These are phyloP conservation scores for Neotragus moschatus DNA, from an alignment of 2,113 vertebrate genomes.

Conservation along the genomic window DNA sequence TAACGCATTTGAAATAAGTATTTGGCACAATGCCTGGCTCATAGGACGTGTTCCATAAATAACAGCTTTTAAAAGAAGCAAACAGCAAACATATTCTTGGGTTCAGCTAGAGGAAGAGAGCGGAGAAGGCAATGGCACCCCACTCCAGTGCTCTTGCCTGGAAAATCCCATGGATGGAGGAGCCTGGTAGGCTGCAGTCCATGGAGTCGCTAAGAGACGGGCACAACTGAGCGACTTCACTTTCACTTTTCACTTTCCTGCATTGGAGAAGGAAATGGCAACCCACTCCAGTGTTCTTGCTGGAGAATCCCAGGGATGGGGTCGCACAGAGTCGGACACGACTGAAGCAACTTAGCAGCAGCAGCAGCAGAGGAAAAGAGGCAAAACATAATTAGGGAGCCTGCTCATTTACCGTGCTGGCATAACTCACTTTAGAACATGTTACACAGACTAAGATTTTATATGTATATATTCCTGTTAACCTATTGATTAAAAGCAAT, in stretches of 20 bases:
- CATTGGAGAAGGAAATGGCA: no score
- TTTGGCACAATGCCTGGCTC: neutral
- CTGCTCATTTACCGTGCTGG: neutral
- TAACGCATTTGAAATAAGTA: neutral
- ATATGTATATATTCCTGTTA: neutral
- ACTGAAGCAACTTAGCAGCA: no score
- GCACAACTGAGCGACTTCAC: no score
- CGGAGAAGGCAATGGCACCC: no score
- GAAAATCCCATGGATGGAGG: no score
- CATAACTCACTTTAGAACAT: neutral
- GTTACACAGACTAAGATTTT: neutral
- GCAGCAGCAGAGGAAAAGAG: neutral
- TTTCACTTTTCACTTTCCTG: no score
- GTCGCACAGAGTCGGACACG: no score
- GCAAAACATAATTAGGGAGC: neutral
- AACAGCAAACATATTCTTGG: neutral
- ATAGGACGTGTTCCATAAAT: neutral
- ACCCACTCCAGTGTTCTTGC: no score
- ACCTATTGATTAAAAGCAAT: neutral
- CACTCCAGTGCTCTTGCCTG: no score
- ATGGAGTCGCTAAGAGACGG: accelerated
- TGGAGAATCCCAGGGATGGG: no score
- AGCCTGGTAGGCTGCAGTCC: no score
- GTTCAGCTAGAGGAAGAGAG: neutral
- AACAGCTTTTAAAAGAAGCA: neutral